phyloP scores from a whole-genome alignment of 2,888 invertebrate species.

The Heliothis peltigera region DNA sequence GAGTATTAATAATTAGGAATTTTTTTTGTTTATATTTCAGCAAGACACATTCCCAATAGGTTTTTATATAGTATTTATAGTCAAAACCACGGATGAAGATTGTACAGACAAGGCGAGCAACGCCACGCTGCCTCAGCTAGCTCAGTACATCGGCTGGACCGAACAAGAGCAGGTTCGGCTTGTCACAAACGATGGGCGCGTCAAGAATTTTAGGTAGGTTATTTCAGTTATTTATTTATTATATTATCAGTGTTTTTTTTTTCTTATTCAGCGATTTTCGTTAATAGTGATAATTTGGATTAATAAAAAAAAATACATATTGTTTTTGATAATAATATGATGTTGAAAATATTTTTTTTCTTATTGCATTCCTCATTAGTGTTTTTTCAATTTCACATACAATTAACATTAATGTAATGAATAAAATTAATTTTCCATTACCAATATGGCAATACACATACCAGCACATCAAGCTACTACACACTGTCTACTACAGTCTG shows the following conservation, averaged over 20 bases:
- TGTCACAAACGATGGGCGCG: conserved; percentile 73
- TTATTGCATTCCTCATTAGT: no score
- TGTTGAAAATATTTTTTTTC: no score
- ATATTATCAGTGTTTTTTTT: neutral
- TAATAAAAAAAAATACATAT: no score
- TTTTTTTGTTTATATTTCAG: conserved; percentile 80
- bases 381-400: no score
- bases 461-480: no score
- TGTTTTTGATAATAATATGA: no score
- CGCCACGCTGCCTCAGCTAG: conserved; percentile 69
- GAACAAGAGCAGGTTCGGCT: conserved; percentile 60
- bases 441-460: no score
- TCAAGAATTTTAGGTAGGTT: conserved; percentile 79
- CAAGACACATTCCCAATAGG: conserved; percentile 91
- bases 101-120: conserved; percentile 79
- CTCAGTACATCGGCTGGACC: conserved; percentile 77
- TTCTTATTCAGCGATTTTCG: neutral
- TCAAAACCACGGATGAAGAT: conserved; percentile 92
- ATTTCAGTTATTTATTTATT: neutral
- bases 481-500: no score
- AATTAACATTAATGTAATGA: no score
- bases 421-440: no score
- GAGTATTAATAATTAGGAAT: neutral
- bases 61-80: conserved; percentile 94
- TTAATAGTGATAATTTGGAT: no score